Conservation (phyloP, 1,140 invertebrate genomes). For the Pseudomyrmex concolor region DNA sequence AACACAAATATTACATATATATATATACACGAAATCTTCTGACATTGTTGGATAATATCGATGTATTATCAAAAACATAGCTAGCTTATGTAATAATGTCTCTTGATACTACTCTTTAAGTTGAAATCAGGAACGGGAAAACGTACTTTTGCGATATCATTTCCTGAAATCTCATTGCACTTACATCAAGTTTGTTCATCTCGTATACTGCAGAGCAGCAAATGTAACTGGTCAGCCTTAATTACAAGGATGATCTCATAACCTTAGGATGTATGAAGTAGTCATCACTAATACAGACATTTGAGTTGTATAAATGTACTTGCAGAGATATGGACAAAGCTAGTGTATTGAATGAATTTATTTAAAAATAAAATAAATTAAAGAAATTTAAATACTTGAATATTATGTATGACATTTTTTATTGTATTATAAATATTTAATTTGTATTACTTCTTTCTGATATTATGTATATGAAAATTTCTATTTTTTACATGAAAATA, state of each 20-base stretch:
- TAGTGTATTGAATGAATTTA: slow-evolving; percentile 1
- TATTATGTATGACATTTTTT: too few species aligned
- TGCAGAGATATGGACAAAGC: slow-evolving; percentile 31
- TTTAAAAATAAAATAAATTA: not conserved
- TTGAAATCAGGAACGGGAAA: slow-evolving; percentile 32
- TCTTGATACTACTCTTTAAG: not conserved
- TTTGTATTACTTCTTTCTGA: not conserved
- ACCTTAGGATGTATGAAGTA: slow-evolving; percentile 81
- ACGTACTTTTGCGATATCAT: slow-evolving; percentile 58
- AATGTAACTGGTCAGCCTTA: slow-evolving; percentile 83
- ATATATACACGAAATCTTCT: not conserved
- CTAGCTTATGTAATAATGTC: slow-evolving; percentile 27
- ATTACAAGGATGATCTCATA: slow-evolving; percentile 85
- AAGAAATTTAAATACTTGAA: not conserved
- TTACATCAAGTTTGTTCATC: slow-evolving; percentile 66
- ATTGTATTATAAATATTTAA: too few species aligned
- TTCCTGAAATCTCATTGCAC: slow-evolving; percentile 72
- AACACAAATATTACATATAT: not conserved
- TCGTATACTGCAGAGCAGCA: slow-evolving; percentile 73
- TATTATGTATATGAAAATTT: not conserved
- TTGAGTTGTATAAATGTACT: slow-evolving; percentile 60
- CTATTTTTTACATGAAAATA: slow-evolving; percentile 20
- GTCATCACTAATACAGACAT: slow-evolving; percentile 77
- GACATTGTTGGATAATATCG: not conserved
- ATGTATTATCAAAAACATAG: not conserved